Base-by-base conservation (phyloP, 2,797 vertebrate species). In the Coranthus polyacanthus region DNA sequence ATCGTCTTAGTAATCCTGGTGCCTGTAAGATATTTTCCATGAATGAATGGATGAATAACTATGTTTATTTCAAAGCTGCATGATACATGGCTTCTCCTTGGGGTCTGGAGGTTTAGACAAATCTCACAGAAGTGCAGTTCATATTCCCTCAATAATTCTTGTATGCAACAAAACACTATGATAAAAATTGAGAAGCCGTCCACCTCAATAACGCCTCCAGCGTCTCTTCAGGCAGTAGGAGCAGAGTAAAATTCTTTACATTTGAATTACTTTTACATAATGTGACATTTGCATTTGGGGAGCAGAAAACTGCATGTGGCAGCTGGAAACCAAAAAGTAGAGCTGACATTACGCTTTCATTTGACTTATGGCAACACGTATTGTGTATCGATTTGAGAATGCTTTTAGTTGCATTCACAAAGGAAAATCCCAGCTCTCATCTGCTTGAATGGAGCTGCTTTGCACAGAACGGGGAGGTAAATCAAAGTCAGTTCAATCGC, bases 251-350 rank as follows among this genome's bases (percentile, higher is more conserved):
- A 71, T 17, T 20, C 26, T 62, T 60, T 39, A 55, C 32, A 36
- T 78, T 77, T 12, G 10, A 45, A 53, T 47, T 29, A 58, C 44
- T 39, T 22, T 75, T 81, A 73, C 13, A 9, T 52, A 66, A 84
- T 59, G 21, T 72, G 73, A 68, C 57, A 72, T 79, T 83, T 79
- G 52, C 52, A 43, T 69, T 54, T 45, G 21, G 39, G 51, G 16
- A 69, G 49, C 4, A 55, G 41, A 42, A 66, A 67, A 47, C 20
- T 51, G 59, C 63, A 62, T 21, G 47, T 46, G 67, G 50, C 29
- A 44, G 41, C 37, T 18, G 10, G 52, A 57, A 57, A 56, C 16
- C 45, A n/a, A 45, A 42, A 36, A 26, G 36, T 4, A 44, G 4
- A 9, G 5, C 32, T 34, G 16, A 41, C 12, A 22, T 20, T 46